phyloP scores from a whole-genome alignment of 2,888 invertebrate genomes.

The Nebria brevicollis region DNA sequence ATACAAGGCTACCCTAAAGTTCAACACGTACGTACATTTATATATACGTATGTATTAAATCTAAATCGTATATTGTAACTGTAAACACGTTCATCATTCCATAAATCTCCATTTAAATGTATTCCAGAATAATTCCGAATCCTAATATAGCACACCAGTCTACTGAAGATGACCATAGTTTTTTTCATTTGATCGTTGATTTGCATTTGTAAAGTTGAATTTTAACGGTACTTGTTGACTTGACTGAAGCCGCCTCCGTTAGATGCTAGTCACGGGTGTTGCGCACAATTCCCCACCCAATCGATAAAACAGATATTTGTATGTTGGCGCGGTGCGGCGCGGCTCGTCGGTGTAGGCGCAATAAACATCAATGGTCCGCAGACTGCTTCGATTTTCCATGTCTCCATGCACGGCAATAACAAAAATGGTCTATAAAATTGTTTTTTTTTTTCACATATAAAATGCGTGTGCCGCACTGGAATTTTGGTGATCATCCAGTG shows the following conservation, averaged over 20 bases:
- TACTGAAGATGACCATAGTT: neutral
- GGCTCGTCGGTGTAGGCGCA: conserved; percentile 28
- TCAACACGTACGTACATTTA: too few species aligned
- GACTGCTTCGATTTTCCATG: conserved; percentile 37
- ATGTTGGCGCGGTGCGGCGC: conserved; percentile 23
- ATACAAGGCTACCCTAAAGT: too few species aligned
- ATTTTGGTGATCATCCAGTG: neutral
- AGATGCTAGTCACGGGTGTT: neutral
- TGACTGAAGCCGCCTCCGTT: conserved; percentile 24
- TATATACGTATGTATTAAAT: too few species aligned
- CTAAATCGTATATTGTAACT: too few species aligned
- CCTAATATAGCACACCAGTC: neutral
- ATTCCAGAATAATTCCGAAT: too few species aligned
- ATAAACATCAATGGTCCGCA: conserved; percentile 43
- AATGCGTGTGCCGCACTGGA: conserved; percentile 16
- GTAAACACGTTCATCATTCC: conserved; percentile 20
- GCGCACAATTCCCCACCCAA: conserved; percentile 5
- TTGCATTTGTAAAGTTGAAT: conserved; percentile 37
- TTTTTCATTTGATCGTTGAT: conserved; percentile 21
- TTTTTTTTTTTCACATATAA: neutral
- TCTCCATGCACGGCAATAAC: conserved; percentile 26
- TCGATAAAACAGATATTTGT: conserved; percentile 45
- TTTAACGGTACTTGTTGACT: conserved; percentile 22
- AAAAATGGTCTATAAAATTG: conserved; percentile 43
- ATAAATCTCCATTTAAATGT: too few species aligned